A percentile compares a stretch with the other conserved stretches of the same genome.
phyloP scores from a whole-genome alignment of 1,140 invertebrate species.

The Aphis craccivora region DNA sequence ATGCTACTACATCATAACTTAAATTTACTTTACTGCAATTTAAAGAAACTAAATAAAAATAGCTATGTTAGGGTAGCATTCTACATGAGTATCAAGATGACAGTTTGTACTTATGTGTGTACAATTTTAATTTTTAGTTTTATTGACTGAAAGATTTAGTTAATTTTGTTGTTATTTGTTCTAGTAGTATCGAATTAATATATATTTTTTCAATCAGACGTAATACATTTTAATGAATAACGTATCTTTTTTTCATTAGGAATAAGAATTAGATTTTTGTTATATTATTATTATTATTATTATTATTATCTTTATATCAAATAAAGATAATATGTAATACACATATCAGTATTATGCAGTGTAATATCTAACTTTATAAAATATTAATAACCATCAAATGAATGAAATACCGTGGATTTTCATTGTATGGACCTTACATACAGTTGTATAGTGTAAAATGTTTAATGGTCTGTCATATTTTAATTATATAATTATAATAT shows the following conservation, averaged over 20 bases:
- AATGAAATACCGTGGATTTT: not conserved
- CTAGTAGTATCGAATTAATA: not conserved
- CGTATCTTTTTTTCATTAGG: not conserved
- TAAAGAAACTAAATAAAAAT: too few relatives aligned
- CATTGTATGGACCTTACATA: not conserved
- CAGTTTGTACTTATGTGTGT: not conserved
- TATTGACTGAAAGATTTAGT: not conserved
- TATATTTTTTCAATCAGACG: not conserved
- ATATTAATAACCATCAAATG: too few relatives aligned
- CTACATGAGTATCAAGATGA: too few relatives aligned
- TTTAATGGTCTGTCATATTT: not conserved
- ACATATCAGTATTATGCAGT: not conserved
- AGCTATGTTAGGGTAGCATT: too few relatives aligned
- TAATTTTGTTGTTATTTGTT: not conserved
- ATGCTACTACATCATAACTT: too few relatives aligned
- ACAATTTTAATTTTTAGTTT: not conserved
- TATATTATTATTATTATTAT: too few relatives aligned
- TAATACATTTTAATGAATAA: constrained; percentile 2
- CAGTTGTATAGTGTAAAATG: not conserved
- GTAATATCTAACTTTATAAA: not conserved
- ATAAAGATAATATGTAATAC: too few relatives aligned
- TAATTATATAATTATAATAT: not conserved
- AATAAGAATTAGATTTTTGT: not conserved
- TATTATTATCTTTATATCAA: too few relatives aligned
- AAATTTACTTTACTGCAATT: too few relatives aligned